Base-by-base conservation (phyloP, 2,113 vertebrate genomes). In the Nycticorax nycticorax region DNA sequence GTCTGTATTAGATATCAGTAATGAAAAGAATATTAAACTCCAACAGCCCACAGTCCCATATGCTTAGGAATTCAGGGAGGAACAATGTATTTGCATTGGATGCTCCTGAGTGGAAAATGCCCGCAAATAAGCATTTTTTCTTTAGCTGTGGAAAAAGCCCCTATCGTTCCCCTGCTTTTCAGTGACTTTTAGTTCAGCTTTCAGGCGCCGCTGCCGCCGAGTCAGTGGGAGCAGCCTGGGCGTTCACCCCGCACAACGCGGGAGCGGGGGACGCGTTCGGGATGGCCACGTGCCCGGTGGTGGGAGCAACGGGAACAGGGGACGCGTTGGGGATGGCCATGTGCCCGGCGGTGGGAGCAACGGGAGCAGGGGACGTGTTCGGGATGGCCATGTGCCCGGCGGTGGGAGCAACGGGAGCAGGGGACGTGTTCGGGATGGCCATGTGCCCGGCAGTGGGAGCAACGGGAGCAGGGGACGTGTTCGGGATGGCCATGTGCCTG, bases 1-100 rank as follows among this genome's bases (percentile, higher is more conserved):
- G 89, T 97, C 96, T 97, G 95, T 91, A 89, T 96, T 96, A 95
- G 97, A 95, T 96, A 96, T 88, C 91, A 14, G 92, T 96, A 96
- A 96, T 89, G 91, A 96, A 96, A 96, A 97, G 92, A 97, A 97
- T 93, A 97, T 97, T 95, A 94, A 96, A 93, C 92, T 94, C 84
- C 71, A 79, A 87, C 88, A 94, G 96, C 89, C 66, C 85, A 81
- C 62, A 91, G 89, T 63, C 37, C 83, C 91, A 89, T 78, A 88
- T 89, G 93, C 85, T 52, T 10, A 89, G 88, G 93, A 96, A 96
- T 95, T 95, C 93, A 92, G 59, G 95, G 96, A 92, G 94, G 92
- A 89, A 87, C 91, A 88, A 86, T 73, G 78, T 53, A 82, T 89
- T 93, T 85, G 77, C 8, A 4, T 47, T 95, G 95, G 93, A 92